phyloP scores from a whole-genome alignment of 2,797 vertebrate species.

The Rhabdomys pumilio region DNA sequence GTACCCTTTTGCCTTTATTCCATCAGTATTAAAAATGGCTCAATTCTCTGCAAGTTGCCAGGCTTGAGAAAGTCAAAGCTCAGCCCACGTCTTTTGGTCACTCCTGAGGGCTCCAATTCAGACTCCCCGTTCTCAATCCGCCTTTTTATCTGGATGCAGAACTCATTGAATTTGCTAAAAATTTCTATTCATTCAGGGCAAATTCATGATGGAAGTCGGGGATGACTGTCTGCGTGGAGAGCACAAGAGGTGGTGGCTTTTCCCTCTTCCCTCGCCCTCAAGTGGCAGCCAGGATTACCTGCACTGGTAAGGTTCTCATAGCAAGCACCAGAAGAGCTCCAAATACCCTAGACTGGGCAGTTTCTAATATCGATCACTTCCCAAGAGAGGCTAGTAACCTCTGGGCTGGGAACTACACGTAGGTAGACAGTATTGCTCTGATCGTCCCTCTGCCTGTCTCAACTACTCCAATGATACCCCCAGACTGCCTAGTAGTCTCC shows the following conservation, averaged over 20 bases:
- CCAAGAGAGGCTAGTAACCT: not conserved
- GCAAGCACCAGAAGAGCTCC: not conserved
- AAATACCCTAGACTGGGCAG: not conserved
- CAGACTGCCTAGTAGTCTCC: not conserved
- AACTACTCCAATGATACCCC: not conserved
- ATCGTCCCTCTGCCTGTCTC: not conserved
- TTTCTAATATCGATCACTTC: not conserved
- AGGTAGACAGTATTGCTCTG: not conserved
- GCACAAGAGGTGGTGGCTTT: fast-evolving
- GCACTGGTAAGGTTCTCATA: not conserved
- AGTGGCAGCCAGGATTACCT: not conserved
- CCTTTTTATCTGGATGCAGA: not conserved
- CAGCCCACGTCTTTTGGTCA: not conserved
- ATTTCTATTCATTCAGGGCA: not conserved
- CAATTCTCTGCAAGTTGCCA: not conserved
- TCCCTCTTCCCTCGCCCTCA: not conserved
- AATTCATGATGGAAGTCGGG: not conserved
- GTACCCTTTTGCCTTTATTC: not conserved
- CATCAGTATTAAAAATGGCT: not conserved
- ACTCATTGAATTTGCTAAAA: not conserved
- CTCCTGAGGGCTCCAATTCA: not conserved
- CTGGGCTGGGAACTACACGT: not conserved
- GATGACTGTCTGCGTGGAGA: not conserved
- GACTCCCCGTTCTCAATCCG: not conserved
- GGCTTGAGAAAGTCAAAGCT: not conserved